Conservation (phyloP, 2,888 invertebrate species). For the Calephelis perditalis region DNA sequence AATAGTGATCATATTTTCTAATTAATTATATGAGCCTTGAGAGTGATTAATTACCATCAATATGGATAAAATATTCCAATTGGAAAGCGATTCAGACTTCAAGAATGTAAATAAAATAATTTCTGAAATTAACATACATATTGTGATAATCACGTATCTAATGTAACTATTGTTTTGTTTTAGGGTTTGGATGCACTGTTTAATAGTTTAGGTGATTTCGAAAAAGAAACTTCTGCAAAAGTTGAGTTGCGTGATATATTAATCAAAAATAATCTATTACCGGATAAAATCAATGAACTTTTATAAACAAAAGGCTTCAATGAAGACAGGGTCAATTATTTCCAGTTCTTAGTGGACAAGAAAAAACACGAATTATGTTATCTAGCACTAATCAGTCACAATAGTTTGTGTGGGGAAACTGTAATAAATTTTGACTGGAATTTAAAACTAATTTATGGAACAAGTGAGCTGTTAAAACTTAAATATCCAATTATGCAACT, state of each 20-base stretch:
- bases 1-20: too few species aligned
- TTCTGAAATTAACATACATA: not conserved
- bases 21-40: too few species aligned
- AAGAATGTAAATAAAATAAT: slow-evolving; percentile 36
- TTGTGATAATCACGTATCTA: too few species aligned
- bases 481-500: slow-evolving; percentile 52
- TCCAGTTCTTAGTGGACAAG: slow-evolving; percentile 36
- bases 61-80: slow-evolving; percentile 24
- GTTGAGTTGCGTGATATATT: slow-evolving; percentile 41
- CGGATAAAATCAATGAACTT: slow-evolving; percentile 32
- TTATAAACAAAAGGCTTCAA: slow-evolving; percentile 36
- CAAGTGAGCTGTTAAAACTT: slow-evolving; percentile 50
- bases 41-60: not conserved
- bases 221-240: slow-evolving; percentile 33
- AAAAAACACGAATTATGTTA: slow-evolving; percentile 41
- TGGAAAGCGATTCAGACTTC: slow-evolving; percentile 31
- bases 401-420: slow-evolving; percentile 45
- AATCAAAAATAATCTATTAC: slow-evolving; percentile 37
- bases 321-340: slow-evolving; percentile 35
- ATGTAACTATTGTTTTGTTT: not conserved
- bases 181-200: not conserved
- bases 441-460: slow-evolving; percentile 51
- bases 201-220: not conserved
- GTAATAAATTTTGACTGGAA: slow-evolving; percentile 49
- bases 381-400: slow-evolving; percentile 40